Evolutionary conservation across 1,140 invertebrate species (phyloP), one percentile per base, ranked within the genome.

Genomic region (Penaeus japonicus): DNA sequence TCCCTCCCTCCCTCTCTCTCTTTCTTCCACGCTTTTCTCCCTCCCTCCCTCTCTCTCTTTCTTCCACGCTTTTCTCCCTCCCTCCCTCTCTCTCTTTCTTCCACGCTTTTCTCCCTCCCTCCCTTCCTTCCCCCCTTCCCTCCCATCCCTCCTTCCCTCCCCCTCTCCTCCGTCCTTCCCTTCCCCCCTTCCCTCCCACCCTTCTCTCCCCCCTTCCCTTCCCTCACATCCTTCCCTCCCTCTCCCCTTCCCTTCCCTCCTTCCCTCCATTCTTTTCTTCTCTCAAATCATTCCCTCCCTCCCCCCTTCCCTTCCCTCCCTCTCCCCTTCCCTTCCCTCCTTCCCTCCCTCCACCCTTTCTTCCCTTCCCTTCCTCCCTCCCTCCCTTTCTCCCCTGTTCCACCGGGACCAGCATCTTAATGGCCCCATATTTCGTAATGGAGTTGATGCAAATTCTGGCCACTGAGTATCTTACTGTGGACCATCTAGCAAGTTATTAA

Each of bases 381-480:
- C 62, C 27, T 10, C 55, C 0, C 15, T 10, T 22, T 18, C 47
- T 47, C n/a, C 39, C 27, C 62, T 20, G 12, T 39, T 47, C 70
- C 59, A 55, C 7, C 39, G n/a, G 20, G 35, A 39, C 39, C 59
- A 35, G 47, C 70, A 73, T 62, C 55, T 84, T 84, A 84, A 84
- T 84, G 85, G 39, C 62, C 65, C 85, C 85, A 87, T 87, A 87
- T 87, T 87, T 87, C 85, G 85, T 87, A 87, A 87, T 87, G 85
- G 85, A 87, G 59, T 87, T 87, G 75, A 87, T 87, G 85, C 85
- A 87, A 87, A 87, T 87, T 87, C 82, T 53, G 85, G 78, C 85
- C 85, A 87, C 75, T 73, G 85, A 87, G 85, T 87, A 87, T 87
- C 85, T 78, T 87, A 87, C 85, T 81, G 85, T 82, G 59, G 85